Percentiles rank a stretch among this genome's conserved stretches.
phyloP scores from a whole-genome alignment of 92 coral and sea anemone species.

The Anthopleura xanthogrammica region DNA sequence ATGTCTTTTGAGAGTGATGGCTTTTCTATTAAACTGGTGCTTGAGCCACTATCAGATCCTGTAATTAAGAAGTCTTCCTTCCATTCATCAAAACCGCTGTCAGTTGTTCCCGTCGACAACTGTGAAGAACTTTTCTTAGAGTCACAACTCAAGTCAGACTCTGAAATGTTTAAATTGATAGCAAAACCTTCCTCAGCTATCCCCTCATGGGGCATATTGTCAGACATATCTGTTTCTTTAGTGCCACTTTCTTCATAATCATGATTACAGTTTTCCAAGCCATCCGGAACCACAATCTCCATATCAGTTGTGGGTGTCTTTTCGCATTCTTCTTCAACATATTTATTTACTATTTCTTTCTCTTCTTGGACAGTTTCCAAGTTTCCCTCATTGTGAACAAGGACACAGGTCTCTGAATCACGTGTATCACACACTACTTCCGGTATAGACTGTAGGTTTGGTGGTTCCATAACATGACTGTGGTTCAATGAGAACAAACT shows the following conservation, averaged over 20 bases:
- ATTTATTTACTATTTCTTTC: not conserved
- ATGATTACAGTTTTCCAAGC: not conserved
- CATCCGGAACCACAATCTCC: not conserved
- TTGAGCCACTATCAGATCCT: not conserved
- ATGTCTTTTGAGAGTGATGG: not conserved
- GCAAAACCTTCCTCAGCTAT: not conserved
- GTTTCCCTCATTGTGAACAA: not conserved
- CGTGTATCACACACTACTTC: not conserved
- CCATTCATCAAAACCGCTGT: slow-evolving; percentile 64
- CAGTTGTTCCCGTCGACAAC: slow-evolving; percentile 51
- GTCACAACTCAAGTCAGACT: slow-evolving; percentile 48
- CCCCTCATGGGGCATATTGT: not conserved
- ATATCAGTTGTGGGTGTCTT: no score
- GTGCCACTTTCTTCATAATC: not conserved
- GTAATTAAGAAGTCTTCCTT: not conserved
- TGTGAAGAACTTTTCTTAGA: slow-evolving; percentile 59
- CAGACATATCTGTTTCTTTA: not conserved
- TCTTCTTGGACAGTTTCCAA: not conserved
- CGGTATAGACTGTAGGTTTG: not conserved
- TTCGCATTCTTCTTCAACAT: not conserved
- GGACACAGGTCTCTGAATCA: not conserved
- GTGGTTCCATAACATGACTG: not conserved
- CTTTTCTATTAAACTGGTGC: not conserved
- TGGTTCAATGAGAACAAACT: not conserved
- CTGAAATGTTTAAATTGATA: slow-evolving; percentile 39